Conservation (phyloP, 2,797 vertebrate species). For the Acanthis flammea region DNA sequence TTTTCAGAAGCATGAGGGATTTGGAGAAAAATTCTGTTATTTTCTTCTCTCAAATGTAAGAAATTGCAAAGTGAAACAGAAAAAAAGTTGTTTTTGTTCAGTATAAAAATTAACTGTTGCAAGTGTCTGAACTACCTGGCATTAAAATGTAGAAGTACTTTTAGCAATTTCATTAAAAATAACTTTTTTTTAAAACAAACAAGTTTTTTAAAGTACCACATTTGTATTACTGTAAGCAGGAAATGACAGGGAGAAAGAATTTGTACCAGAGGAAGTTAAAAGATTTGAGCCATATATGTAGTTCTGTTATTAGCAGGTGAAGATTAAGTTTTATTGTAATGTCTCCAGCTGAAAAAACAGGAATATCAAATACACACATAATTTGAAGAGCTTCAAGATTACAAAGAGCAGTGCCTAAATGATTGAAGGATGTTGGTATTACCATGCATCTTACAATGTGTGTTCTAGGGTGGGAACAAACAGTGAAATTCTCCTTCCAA, state of each 20-base stretch:
- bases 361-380: neutral
- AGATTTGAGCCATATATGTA: neutral
- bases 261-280: neutral
- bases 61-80: neutral
- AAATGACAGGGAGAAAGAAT: neutral
- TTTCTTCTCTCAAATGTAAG: neutral
- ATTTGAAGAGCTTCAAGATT: neutral
- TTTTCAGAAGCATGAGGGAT: neutral
- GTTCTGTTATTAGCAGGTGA: neutral
- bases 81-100: neutral
- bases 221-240: neutral
- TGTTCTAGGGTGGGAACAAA: neutral
- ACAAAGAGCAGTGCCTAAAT: neutral
- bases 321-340: neutral
- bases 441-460: neutral
- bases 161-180: neutral
- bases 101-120: neutral
- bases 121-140: neutral
- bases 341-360: neutral
- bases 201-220: neutral
- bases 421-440: neutral
- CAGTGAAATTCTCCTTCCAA: neutral
- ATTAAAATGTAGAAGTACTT: neutral
- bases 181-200: neutral
- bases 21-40: neutral